Base-by-base conservation (phyloP, 1,140 invertebrate genomes). In the Frieseomelitta varia region DNA sequence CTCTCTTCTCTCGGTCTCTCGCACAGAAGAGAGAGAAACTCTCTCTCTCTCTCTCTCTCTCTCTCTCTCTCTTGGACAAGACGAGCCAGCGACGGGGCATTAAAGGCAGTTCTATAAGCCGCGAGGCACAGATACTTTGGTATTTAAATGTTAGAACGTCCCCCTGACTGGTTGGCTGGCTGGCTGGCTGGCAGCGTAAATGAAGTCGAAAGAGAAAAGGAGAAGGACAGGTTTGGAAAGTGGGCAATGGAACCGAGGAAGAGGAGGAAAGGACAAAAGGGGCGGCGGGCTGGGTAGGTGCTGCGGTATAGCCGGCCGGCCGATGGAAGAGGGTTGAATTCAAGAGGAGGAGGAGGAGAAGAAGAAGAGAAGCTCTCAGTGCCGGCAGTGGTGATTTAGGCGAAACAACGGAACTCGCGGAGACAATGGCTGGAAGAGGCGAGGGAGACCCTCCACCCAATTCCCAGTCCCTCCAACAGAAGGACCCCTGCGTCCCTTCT, bases 91-190 rank as follows among this genome's bases (percentile, higher is more conserved):
- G 83, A 56, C 53, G 80, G 80, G 81, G 89, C 88, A 91, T 92
- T 93, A 92, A 92, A 92, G 91, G 67, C 74, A 88, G 83, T 77
- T 72, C 56, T 72, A 77, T 90, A 87, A 90, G 81, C 91, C 88
- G 83, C 86, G 79, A 84, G 82, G 80, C 65, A 76, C 55, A 27
- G 90, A 91, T 88, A 91, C 90, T 93, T 93, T 92, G 91, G 89
- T 93, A 93, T 93, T 93, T 93, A 93, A 93, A 93, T 93, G 92
- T 87, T 91, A 87, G 88, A 68, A 86, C 80, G 68, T 68, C 30
- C 67, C 80, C 27, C 61, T 51, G 39, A 56, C 68, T 63, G 63
- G 75, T 39, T 39, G 39, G 39, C 39, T 39, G 39, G 39, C 4
- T 47, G 39, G 56, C 68, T 63, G 63, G 75, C 76, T 47, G 56